phyloP scores from a whole-genome alignment of 2,113 vertebrate genomes.

The Propithecus coquereli region DNA sequence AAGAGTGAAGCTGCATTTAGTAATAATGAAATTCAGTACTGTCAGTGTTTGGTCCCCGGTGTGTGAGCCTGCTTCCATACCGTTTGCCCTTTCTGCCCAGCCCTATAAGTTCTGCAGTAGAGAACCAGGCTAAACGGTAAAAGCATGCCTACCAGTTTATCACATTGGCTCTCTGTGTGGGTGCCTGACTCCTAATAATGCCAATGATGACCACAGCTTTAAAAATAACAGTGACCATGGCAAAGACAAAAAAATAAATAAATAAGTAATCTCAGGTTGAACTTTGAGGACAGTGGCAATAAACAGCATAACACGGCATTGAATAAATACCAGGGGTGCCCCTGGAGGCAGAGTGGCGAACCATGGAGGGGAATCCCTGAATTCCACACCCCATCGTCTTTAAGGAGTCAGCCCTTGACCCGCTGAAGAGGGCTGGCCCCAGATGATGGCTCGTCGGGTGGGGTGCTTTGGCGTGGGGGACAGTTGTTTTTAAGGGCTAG shows the following conservation, averaged over 20 bases:
- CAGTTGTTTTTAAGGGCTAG: conserved; percentile 16
- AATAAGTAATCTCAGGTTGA: background rate
- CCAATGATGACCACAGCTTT: background rate
- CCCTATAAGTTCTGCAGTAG: background rate
- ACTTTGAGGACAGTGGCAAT: background rate
- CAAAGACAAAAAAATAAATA: too few species aligned
- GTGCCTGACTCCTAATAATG: fast-evolving
- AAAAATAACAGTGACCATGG: background rate
- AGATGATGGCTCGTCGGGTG: background rate
- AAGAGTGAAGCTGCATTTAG: background rate
- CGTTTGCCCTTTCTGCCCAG: background rate
- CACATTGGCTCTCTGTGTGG: background rate
- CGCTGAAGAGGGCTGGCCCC: background rate
- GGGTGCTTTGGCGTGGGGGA: background rate
- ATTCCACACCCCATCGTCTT: fast-evolving
- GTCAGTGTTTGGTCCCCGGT: background rate
- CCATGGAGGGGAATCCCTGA: background rate
- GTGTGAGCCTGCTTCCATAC: background rate
- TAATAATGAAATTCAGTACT: too few species aligned
- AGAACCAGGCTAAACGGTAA: background rate
- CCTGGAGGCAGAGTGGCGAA: background rate
- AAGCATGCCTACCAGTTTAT: background rate
- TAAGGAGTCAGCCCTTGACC: background rate
- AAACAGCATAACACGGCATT: fast-evolving
- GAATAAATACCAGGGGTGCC: background rate